phyloP scores from a whole-genome alignment of 2,888 invertebrate genomes.

The Prostheceraeus crozeri region DNA sequence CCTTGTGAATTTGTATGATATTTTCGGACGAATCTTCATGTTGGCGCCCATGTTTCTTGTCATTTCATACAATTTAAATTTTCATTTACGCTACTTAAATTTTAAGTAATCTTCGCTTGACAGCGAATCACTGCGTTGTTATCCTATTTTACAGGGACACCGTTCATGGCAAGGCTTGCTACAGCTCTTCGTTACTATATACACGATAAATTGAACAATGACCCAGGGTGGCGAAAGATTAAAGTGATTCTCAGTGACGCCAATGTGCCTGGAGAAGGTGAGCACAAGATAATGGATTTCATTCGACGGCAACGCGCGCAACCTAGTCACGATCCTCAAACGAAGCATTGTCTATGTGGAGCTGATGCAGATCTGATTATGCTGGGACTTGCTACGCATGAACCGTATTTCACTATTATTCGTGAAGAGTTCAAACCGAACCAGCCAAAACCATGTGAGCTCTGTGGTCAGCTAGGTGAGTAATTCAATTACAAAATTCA shows the following conservation, averaged over 20 bases:
- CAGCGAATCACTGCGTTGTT: too few relatives aligned
- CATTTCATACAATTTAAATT: too few relatives aligned
- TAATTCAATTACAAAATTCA: too few relatives aligned
- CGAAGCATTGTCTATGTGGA: constrained; percentile 91
- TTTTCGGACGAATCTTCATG: too few relatives aligned
- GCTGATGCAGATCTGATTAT: constrained; percentile 97
- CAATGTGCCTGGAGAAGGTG: constrained; percentile 75
- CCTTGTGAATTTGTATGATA: too few relatives aligned
- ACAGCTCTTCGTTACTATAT: constrained; percentile 71
- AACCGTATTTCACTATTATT: constrained; percentile 96
- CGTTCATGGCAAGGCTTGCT: constrained; percentile 83
- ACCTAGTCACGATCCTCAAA: constrained; percentile 92
- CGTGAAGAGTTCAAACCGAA: constrained; percentile 97
- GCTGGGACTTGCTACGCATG: constrained; percentile 91
- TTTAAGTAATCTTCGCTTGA: too few relatives aligned
- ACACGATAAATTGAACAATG: constrained; percentile 78
- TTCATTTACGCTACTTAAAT: too few relatives aligned
- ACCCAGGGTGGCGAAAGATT: constrained; percentile 86
- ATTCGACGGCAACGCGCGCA: constrained; percentile 88
- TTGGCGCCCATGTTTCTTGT: too few relatives aligned
- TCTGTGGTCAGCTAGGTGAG: constrained; percentile 73
- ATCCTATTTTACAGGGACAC: too few relatives aligned
- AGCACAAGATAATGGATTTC: constrained; percentile 99
- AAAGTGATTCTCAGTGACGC: constrained; percentile 91
- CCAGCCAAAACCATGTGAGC: constrained; percentile 84